Evolutionary conservation across 2,888 invertebrate genomes (phyloP), one percentile per base, ranked within the genome.

Genomic region (Netelia inedita): DNA sequence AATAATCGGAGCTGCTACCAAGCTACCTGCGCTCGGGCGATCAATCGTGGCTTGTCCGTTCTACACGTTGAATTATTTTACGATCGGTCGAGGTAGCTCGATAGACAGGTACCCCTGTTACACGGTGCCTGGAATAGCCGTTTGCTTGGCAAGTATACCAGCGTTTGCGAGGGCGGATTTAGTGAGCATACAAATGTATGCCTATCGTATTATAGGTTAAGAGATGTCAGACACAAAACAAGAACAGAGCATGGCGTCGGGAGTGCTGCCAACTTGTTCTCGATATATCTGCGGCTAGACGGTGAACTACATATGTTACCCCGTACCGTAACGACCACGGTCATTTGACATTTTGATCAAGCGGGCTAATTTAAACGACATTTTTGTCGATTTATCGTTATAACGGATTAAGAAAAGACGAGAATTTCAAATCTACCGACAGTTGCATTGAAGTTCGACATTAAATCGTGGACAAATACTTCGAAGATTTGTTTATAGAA

Each of bases 61-160:
- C 35, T 35, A 35, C 35, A 35, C 35, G 6, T 35, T 35, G 35
- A 35, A 35, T 35, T 35, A 35, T 35, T 35, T 35, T 35, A 35
- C 35, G 35, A 8, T 35, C 35, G 35, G 6, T 1, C 35, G 6
- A 35, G 35, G 35, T 35, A 35, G 35, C 35, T 28, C 61, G 14
- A 61, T 63, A 74, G 74, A 63, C 74, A 74, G 74, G 61, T 74
- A 74, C 74, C 63, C 74, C 63, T 63, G 61, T 63, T 74, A 43
- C 50, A 28, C 14, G 50, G 63, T 46, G 23, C 61, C 41, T 43
- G 46, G 59, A 19, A 61, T 61, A 23, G 46, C 73, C n/a, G 21
- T 61, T 46, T 61, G 9, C 73, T 43, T 23, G 46, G 46, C 73
- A 59, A 61, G 73, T 73, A 57, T 61, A 73, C 21, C 59, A 16